A percentile compares a stretch with the other conserved stretches of the same genome.
These are phyloP conservation scores for Channa striata DNA, from an alignment of 2,797 vertebrate species.

Conservation along the genomic window DNA sequence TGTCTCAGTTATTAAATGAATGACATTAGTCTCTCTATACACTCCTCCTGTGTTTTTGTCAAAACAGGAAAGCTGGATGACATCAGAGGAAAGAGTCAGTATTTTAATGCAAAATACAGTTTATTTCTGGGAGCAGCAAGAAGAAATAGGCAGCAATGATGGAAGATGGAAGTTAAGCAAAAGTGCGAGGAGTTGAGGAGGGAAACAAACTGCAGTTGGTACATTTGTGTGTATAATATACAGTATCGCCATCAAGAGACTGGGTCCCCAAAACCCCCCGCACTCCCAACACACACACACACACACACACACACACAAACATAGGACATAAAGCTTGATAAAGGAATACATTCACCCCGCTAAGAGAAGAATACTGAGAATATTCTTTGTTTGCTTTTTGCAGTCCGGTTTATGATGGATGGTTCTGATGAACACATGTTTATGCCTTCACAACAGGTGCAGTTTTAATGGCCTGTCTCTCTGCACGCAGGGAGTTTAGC, in stretches of 20 bases:
- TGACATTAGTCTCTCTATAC: slow-evolving; percentile 22
- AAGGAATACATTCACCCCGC: slow-evolving; percentile 47
- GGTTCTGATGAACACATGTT: slow-evolving; percentile 59
- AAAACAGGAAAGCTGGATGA: slow-evolving; percentile 27
- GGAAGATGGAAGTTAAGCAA: not conserved
- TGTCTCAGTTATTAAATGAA: slow-evolving; percentile 25
- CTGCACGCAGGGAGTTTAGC: slow-evolving; percentile 36
- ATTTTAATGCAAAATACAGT: slow-evolving; percentile 19
- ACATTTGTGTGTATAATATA: slow-evolving; percentile 23
- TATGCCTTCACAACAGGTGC: slow-evolving; percentile 70
- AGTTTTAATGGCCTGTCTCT: slow-evolving; percentile 70
- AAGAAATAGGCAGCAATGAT: slow-evolving; percentile 20
- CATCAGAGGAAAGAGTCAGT: slow-evolving; percentile 14
- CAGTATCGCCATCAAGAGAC: slow-evolving; percentile 69
- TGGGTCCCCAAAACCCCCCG: slow-evolving; percentile 70
- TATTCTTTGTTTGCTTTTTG: slow-evolving; percentile 39
- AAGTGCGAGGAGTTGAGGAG: slow-evolving; percentile 19
- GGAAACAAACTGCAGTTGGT: slow-evolving; percentile 45
- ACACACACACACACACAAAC: too few relatives aligned
- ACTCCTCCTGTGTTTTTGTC: slow-evolving; percentile 22
- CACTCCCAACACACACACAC: slow-evolving; percentile 48
- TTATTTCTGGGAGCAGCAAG: slow-evolving; percentile 25
- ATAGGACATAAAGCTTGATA: slow-evolving; percentile 54
- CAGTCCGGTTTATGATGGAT: slow-evolving; percentile 44
- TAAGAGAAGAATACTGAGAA: slow-evolving; percentile 38